A percentile compares a stretch with the other conserved stretches of the same genome.
These are phyloP conservation scores for Odontomyia ornata DNA, from an alignment of 2,888 invertebrate genomes.

Conservation along the genomic window DNA sequence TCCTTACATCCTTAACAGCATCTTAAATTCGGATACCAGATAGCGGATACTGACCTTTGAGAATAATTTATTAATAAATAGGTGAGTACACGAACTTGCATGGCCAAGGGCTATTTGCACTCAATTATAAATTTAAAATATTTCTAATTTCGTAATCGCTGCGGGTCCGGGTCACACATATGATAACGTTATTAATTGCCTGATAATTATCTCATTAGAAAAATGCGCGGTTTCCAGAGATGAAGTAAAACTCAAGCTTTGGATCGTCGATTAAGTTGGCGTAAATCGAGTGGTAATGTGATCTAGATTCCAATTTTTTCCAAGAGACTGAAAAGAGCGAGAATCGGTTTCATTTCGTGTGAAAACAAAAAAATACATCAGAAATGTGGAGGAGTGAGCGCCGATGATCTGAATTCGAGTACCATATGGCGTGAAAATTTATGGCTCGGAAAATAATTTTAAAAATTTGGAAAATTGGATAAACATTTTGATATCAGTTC, in stretches of 20 bases:
- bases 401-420: too few species aligned
- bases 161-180: background rate
- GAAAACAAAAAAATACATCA: too few species aligned
- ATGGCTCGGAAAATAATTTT: too few species aligned
- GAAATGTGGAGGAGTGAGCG: too few species aligned
- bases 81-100: slow-evolving; percentile 20
- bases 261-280: background rate
- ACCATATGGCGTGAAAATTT: too few species aligned
- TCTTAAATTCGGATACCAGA: slow-evolving; percentile 14
- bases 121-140: background rate
- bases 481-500: too few species aligned
- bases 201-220: slow-evolving; percentile 32
- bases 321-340: too few species aligned
- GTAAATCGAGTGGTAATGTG: background rate
- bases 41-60: slow-evolving; percentile 26
- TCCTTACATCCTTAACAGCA: background rate
- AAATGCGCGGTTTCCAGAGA: background rate
- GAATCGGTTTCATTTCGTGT: too few species aligned
- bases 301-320: too few species aligned
- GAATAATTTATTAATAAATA: background rate
- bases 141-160: background rate
- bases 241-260: background rate
- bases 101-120: background rate
- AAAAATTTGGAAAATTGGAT: too few species aligned
- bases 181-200: slow-evolving; percentile 42